These are phyloP conservation scores for Melanchra persicariae DNA, from an alignment of 2,888 invertebrate species.

Conservation along the genomic window DNA sequence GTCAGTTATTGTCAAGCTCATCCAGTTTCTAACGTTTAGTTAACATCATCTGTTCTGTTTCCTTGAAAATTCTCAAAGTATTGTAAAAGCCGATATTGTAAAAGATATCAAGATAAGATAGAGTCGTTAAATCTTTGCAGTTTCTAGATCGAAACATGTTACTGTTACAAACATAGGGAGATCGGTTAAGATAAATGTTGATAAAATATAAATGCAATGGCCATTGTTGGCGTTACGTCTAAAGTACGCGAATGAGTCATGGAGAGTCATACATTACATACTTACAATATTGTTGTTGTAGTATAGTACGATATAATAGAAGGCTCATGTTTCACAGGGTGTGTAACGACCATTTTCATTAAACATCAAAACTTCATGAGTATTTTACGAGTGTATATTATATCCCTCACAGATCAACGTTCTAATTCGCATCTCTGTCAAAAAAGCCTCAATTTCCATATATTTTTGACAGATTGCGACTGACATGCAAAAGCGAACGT, in stretches of 20 bases:
- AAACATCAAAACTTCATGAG: neutral
- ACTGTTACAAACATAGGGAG: conserved; percentile 28
- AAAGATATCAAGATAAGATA: conserved; percentile 52
- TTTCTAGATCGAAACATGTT: conserved; percentile 31
- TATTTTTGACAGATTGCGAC: too few relatives aligned
- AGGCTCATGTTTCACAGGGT: neutral
- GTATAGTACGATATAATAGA: neutral
- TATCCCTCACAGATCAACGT: too few relatives aligned
- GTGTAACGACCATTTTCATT: neutral
- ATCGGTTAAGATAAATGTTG: conserved; percentile 49
- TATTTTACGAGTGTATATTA: neutral
- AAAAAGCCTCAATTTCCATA: too few relatives aligned
- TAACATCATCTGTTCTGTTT: too few relatives aligned
- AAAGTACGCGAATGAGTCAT: conserved; percentile 39
- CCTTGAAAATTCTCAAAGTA: conserved; percentile 17
- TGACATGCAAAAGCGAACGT: too few relatives aligned
- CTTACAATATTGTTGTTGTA: neutral
- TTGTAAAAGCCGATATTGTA: conserved; percentile 17
- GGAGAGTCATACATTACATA: conserved; percentile 3
- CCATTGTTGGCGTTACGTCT: conserved; percentile 20
- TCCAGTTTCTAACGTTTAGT: neutral
- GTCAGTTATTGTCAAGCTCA: neutral
- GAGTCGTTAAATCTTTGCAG: conserved; percentile 40
- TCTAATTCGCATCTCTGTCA: too few relatives aligned
- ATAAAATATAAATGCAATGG: conserved; percentile 39